A percentile compares a stretch with the other conserved stretches of the same genome.
Evolutionary conservation across 2,797 vertebrate species (phyloP).

Genomic region (Gymnothorax javanicus): DNA sequence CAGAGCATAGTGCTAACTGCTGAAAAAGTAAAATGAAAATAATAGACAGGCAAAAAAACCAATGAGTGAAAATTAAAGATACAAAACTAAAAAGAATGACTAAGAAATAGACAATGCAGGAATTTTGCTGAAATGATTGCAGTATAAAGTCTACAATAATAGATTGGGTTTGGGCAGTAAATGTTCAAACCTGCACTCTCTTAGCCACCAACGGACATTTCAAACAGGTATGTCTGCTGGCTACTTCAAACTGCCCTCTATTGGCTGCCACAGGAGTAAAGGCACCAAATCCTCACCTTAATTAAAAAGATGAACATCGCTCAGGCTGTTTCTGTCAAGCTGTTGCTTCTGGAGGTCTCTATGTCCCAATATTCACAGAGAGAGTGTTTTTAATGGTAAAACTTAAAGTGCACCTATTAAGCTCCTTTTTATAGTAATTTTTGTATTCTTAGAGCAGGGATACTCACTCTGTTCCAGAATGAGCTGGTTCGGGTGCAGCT

Average conservation of each 20-base stretch:
- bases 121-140: not conserved
- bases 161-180: not conserved
- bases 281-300: not conserved
- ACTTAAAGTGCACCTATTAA: too few species aligned
- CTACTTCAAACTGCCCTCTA: not conserved
- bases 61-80: not conserved
- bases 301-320: conserved; percentile 18
- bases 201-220: not conserved
- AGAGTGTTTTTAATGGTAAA: not conserved
- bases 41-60: not conserved
- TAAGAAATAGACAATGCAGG: not conserved
- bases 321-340: not conserved
- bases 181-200: not conserved
- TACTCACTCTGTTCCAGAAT: too few species aligned
- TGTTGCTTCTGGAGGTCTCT: not conserved
- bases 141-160: not conserved
- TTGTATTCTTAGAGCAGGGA: too few species aligned
- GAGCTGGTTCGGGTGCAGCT: too few species aligned
- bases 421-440: too few species aligned
- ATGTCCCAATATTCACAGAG: not conserved
- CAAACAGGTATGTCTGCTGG: not conserved
- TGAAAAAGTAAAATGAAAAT: not conserved
- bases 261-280: conserved; percentile 3
- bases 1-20: not conserved
- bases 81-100: not conserved